Percentiles rank a stretch among this genome's conserved stretches.
Conservation (phyloP, 1,140 invertebrate species). For the Yoshiicerus persimilis region DNA sequence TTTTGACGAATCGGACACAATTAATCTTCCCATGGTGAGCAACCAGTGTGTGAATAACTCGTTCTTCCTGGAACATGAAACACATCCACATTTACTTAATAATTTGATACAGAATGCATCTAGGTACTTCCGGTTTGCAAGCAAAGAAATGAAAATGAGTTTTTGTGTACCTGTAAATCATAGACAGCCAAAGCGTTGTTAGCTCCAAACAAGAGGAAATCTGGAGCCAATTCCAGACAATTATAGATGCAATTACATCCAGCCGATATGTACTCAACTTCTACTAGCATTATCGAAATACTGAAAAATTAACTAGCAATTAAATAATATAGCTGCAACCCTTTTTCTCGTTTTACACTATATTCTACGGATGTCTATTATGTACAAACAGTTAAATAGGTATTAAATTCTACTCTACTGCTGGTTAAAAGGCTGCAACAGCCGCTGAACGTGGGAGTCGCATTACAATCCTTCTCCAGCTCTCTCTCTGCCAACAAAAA, state of each 20-base stretch:
- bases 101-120: neutral
- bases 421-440: too few relatives aligned
- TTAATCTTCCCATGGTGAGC: constrained; percentile 39
- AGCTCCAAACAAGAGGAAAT: constrained; percentile 41
- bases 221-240: constrained; percentile 35
- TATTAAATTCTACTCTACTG: too few relatives aligned
- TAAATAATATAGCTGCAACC: too few relatives aligned
- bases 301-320: too few relatives aligned
- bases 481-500: too few relatives aligned
- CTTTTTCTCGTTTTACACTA: too few relatives aligned
- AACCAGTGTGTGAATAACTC: constrained; percentile 28
- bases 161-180: constrained; percentile 32
- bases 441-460: too few relatives aligned
- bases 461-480: too few relatives aligned
- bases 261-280: constrained; percentile 37
- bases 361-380: too few relatives aligned
- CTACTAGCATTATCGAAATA: neutral
- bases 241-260: constrained; percentile 46
- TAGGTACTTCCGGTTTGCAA: neutral
- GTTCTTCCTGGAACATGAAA: constrained; percentile 27
- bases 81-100: neutral
- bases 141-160: too few relatives aligned
- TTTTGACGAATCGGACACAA: constrained; percentile 39
- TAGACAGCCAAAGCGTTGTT: constrained; percentile 43
- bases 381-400: too few relatives aligned